Evolutionary conservation across 2,113 vertebrate species (phyloP), one percentile per base, ranked within the genome.

Genomic region (Alouatta palliata): DNA sequence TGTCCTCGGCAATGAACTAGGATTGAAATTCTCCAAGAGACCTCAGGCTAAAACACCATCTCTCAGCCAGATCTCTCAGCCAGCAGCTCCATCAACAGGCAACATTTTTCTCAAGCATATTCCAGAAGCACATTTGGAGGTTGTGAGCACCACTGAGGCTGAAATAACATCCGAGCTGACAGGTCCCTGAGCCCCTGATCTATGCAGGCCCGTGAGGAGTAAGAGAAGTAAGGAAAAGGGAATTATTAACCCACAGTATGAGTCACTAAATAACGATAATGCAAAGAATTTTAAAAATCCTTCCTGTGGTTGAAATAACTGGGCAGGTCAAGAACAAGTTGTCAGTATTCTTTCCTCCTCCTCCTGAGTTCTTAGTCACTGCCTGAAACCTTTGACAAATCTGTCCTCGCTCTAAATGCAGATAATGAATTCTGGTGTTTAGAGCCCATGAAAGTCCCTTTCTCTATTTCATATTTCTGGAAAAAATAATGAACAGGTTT

Each of bases 401-500:
- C 20, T 6, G 23, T 45, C 12, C 80, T 37, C 35, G 7, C 27
- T n/a, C 87, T 27, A 12, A 27, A n/a, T 4, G 8, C 12, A 54
- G 71, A 37, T 8, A 19, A 45, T 20, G 7, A 75, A 64, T 19
- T 86, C 84, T 6, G 43, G 17, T 8, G 13, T 12, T 21, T 21
- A 35, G 45, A 79, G 35, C 27, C n/a, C 45, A 6, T 23, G 45
- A 73, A 32, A 92, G 35, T 3, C 68, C 19, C 85, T 90, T 70
- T 30, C 37, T 66, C 49, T 56, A 17, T 14, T 90, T 68, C 16
- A 13, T 68, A 84, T 68, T 93, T 75, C 45, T 92, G 52, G 37
- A 66, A 16, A 27, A 84, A 88, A 87, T 64, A 64, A 75, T 84
- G 76, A 96, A 68, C 86, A 95, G 47, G 70, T 87, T 54, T 87